Evolutionary conservation across 2,113 vertebrate species (phyloP).

Genomic region (Ifrita kowaldi): DNA sequence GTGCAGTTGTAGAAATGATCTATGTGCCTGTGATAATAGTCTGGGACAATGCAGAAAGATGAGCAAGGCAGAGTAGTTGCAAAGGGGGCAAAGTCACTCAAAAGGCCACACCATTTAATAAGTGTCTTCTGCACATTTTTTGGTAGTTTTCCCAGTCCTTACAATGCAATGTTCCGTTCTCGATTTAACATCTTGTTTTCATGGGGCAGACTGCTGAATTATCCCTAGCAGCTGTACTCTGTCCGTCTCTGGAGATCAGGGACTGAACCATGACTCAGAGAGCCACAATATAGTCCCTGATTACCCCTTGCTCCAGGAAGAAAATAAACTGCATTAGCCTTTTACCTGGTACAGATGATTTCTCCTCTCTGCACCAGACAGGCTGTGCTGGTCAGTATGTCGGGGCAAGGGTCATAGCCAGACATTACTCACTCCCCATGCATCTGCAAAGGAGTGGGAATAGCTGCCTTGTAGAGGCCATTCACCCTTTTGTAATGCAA

Average conservation of each 20-base stretch:
- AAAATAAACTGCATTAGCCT: constrained; percentile 68
- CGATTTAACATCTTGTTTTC: not conserved
- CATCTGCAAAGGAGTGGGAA: constrained; percentile 42
- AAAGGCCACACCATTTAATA: not conserved
- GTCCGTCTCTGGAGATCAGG: constrained; percentile 4
- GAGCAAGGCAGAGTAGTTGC: not conserved
- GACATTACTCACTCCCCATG: constrained; percentile 59
- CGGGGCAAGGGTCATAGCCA: constrained; percentile 46
- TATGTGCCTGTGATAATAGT: not conserved
- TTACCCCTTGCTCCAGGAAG: constrained; percentile 57
- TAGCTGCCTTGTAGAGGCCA: constrained; percentile 54
- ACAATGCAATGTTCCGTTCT: not conserved
- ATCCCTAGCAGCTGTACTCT: not conserved
- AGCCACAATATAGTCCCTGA: constrained; percentile 47
- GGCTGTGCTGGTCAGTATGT: constrained; percentile 57
- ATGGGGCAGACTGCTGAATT: not conserved
- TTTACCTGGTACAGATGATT: constrained; percentile 63
- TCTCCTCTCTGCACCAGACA: constrained; percentile 45
- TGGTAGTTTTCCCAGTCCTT: not conserved
- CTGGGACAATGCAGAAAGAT: not conserved
- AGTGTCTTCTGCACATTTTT: not conserved
- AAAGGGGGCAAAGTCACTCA: not conserved
- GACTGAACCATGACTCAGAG: constrained; percentile 20
- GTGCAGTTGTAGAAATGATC: not conserved
- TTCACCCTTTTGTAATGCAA: constrained; percentile 47